Conservation (phyloP, 2,888 invertebrate genomes). For the Drosophila atripex region DNA sequence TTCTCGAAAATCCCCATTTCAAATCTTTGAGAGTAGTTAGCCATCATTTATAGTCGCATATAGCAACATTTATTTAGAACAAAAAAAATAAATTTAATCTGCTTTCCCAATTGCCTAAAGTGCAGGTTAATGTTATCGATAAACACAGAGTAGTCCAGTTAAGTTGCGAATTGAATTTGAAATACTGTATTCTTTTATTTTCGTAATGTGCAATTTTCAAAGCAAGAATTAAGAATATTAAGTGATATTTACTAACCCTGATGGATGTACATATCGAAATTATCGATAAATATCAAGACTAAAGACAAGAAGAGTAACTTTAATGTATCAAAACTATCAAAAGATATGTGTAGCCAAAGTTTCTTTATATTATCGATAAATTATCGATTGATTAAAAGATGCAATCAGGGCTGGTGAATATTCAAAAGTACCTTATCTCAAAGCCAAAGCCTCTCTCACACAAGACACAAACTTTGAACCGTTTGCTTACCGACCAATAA, state of each 20-base stretch:
- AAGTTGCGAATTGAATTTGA: conserved; percentile 14
- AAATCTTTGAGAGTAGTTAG: conserved; percentile 13
- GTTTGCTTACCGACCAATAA: conserved; percentile 63
- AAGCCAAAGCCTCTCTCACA: conserved; percentile 44
- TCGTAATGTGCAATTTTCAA: conserved; percentile 42
- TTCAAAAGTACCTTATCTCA: conserved; percentile 13
- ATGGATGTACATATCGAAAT: neutral
- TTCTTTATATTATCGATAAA: neutral
- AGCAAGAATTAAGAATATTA: conserved; percentile 8
- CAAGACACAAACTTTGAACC: conserved; percentile 46
- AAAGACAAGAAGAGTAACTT: neutral
- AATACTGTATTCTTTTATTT: conserved; percentile 27
- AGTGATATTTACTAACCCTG: neutral
- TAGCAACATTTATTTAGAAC: neutral
- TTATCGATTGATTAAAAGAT: neutral
- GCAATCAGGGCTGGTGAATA: neutral
- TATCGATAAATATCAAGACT: neutral
- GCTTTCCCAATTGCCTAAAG: conserved; percentile 10
- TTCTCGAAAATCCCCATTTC: neutral
- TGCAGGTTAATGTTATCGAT: conserved; percentile 3
- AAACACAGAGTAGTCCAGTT: conserved; percentile 18
- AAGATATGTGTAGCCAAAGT: neutral
- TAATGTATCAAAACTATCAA: too few species aligned
- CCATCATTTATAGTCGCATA: conserved; percentile 7
- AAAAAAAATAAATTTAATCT: neutral